Conservation (phyloP, 2,888 invertebrate species). For the Blastobasis adustella region DNA sequence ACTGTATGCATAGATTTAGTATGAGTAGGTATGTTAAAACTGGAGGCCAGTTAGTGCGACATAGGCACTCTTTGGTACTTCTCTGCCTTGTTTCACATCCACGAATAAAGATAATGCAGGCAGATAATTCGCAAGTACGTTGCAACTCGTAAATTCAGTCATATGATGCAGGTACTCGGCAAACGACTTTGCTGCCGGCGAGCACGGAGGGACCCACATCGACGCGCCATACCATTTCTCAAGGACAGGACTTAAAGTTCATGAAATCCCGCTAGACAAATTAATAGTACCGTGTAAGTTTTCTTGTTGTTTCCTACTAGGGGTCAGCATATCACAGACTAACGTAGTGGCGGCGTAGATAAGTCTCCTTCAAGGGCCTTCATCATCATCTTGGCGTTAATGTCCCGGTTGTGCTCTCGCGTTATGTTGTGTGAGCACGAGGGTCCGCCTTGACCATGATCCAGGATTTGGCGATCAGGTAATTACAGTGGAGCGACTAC, state of each 20-base stretch:
- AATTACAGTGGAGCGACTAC: no score
- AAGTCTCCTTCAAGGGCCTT: no score
- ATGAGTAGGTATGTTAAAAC: no score
- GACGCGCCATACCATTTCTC: conserved; percentile 78
- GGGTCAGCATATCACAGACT: no score
- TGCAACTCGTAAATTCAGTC: background rate
- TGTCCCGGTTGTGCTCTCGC: no score
- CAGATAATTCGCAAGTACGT: background rate
- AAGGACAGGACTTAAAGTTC: conserved; percentile 53
- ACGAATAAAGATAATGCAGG: background rate
- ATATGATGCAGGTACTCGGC: conserved; percentile 53
- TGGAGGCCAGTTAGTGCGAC: background rate
- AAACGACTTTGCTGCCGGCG: conserved; percentile 67
- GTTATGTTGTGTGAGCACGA: no score
- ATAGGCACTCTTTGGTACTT: background rate
- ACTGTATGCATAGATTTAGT: no score
- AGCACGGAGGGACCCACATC: conserved; percentile 78
- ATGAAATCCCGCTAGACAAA: conserved; percentile 66
- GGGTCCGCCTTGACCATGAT: no score
- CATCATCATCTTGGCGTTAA: no score
- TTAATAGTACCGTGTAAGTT: conserved; percentile 55
- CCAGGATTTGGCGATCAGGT: no score
- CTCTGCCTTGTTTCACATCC: background rate
- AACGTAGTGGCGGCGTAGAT: no score
- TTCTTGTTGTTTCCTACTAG: no score